Conservation (phyloP, 2,797 vertebrate genomes). For the Falco cherrug region DNA sequence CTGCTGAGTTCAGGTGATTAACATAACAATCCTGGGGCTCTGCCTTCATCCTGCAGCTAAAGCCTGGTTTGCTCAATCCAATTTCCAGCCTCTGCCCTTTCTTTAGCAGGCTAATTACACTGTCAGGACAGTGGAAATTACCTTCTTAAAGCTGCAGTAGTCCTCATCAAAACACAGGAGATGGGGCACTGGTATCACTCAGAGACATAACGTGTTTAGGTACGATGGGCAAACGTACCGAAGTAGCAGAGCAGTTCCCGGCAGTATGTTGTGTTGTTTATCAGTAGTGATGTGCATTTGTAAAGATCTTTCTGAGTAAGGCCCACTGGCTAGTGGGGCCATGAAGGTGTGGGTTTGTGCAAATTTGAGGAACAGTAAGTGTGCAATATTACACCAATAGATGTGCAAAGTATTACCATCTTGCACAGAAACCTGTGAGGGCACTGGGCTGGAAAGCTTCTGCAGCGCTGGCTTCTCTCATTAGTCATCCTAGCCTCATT, state of each 20-base stretch:
- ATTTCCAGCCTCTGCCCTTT: conserved; percentile 80
- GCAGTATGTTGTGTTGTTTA: not conserved
- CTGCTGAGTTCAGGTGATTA: conserved; percentile 83
- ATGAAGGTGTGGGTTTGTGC: not conserved
- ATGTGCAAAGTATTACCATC: not conserved
- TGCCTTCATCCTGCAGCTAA: conserved; percentile 75
- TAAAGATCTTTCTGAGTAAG: not conserved
- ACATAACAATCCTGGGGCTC: conserved; percentile 80
- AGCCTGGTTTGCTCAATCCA: conserved; percentile 81
- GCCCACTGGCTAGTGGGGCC: not conserved
- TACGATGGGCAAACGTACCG: not conserved
- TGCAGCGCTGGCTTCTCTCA: conserved; percentile 29
- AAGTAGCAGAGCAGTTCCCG: not conserved
- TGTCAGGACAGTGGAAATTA: conserved; percentile 63
- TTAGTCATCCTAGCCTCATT: conserved; percentile 70
- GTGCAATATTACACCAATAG: not conserved
- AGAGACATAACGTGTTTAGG: not conserved
- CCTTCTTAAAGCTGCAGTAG: conserved; percentile 79
- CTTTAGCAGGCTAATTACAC: conserved; percentile 82
- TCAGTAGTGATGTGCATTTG: not conserved
- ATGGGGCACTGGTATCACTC: not conserved
- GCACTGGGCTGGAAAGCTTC: conserved; percentile 37
- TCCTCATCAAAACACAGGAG: conserved; percentile 38
- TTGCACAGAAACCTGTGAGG: not conserved
- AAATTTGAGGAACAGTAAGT: not conserved